Conservation (phyloP, 1,140 invertebrate species). For the Cyclina sinensis region DNA sequence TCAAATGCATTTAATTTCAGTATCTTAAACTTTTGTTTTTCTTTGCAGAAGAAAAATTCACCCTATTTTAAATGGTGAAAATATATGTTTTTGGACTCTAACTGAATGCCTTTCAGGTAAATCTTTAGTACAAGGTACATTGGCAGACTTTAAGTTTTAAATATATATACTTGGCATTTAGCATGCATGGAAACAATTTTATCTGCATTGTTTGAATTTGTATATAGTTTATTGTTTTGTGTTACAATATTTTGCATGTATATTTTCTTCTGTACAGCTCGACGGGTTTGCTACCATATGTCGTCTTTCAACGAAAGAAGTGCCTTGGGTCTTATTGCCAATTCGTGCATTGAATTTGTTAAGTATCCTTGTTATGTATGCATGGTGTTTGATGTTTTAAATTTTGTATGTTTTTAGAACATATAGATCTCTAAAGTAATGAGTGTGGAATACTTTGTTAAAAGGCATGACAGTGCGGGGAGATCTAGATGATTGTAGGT, state of each 20-base stretch:
- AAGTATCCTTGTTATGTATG: constrained; percentile 89
- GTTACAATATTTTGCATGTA: constrained; percentile 56
- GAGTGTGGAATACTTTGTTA: too few relatives aligned
- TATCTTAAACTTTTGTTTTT: too few relatives aligned
- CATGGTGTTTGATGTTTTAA: background rate
- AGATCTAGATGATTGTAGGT: too few relatives aligned
- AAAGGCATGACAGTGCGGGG: too few relatives aligned
- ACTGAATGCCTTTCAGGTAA: too few relatives aligned
- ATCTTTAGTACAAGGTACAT: too few relatives aligned
- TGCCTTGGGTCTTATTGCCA: constrained; percentile 97
- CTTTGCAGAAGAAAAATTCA: too few relatives aligned
- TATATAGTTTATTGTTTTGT: background rate
- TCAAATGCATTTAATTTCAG: too few relatives aligned
- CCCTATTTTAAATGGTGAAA: too few relatives aligned
- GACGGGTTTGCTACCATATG: constrained; percentile 99
- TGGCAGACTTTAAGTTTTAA: background rate
- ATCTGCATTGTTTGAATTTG: background rate
- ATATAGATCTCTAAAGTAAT: too few relatives aligned
- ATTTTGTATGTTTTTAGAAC: too few relatives aligned
- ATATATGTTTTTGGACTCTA: too few relatives aligned
- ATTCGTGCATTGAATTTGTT: constrained; percentile 98
- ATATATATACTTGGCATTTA: background rate
- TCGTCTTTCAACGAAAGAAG: constrained; percentile 99
- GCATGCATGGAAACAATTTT: background rate
- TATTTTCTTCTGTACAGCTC: constrained; percentile 89